Conservation (phyloP, 2,888 invertebrate species). For the Amiota minor region DNA sequence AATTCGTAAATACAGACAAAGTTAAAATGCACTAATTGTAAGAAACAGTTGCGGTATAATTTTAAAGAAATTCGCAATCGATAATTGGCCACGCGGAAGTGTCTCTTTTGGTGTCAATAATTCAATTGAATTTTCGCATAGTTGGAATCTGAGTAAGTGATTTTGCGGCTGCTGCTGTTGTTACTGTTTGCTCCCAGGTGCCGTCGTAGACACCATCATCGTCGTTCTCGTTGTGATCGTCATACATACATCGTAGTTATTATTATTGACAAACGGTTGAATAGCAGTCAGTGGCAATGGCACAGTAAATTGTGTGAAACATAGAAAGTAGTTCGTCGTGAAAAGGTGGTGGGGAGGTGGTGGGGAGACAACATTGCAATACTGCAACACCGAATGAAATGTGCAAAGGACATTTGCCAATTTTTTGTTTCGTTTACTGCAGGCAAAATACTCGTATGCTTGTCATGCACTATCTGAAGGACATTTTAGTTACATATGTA, state of each 20-base stretch:
- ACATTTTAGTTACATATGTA: not conserved
- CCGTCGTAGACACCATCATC: not conserved
- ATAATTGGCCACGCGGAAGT: too few species aligned
- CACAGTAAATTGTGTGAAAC: not conserved
- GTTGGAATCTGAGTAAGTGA: not conserved
- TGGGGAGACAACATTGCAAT: not conserved
- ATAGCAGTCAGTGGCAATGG: not conserved
- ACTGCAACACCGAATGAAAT: not conserved
- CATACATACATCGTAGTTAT: too few species aligned
- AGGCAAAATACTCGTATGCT: not conserved
- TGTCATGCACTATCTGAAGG: slow-evolving; percentile 6
- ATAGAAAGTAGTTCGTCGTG: too few species aligned
- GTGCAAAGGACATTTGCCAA: slow-evolving; percentile 22
- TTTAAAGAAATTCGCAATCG: too few species aligned
- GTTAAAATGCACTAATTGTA: too few species aligned
- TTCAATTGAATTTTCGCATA: too few species aligned
- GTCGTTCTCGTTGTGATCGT: too few species aligned
- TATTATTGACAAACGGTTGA: not conserved
- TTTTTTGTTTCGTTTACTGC: slow-evolving; percentile 7
- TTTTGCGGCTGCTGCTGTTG: not conserved
- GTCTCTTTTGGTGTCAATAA: too few species aligned
- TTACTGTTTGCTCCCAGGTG: not conserved
- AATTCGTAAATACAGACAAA: too few species aligned
- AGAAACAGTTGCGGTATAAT: too few species aligned
- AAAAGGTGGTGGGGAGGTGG: not conserved